Evolutionary conservation across 2,888 invertebrate genomes (phyloP).

Genomic region (Dermolepida albohirtum): DNA sequence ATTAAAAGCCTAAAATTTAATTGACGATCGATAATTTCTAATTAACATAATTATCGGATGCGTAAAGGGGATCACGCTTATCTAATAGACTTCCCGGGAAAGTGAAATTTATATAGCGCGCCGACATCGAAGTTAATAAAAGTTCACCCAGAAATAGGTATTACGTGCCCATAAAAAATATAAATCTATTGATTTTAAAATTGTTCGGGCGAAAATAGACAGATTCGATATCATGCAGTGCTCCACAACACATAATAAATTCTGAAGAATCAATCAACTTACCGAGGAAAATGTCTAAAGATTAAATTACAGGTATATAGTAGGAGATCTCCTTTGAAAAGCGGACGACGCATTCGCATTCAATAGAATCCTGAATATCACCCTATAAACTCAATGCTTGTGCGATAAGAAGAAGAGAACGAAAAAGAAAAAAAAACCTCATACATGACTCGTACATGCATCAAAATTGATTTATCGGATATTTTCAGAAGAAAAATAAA

Average conservation of each 20-base stretch:
- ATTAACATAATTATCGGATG: no score
- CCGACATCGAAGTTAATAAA: no score
- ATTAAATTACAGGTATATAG: conserved; percentile 49
- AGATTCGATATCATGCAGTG: conserved; percentile 36
- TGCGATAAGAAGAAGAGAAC: conserved; percentile 39
- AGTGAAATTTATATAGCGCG: no score
- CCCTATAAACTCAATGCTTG: conserved; percentile 48
- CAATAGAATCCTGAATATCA: conserved; percentile 51
- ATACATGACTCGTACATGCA: conserved; percentile 41
- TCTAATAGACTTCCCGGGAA: no score
- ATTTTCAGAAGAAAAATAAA: conserved; percentile 39
- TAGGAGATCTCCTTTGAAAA: conserved; percentile 48
- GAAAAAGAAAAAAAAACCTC: conserved; percentile 35
- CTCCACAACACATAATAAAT: conserved; percentile 37
- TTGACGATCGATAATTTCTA: no score
- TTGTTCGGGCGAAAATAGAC: conserved; percentile 34
- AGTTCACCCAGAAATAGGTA: no score
- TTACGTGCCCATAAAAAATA: conserved; percentile 3
- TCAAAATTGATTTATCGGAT: conserved; percentile 42
- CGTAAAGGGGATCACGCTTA: no score
- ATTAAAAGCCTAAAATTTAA: no score
- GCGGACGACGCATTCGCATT: conserved; percentile 46
- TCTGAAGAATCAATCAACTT: conserved; percentile 43
- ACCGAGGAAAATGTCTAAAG: conserved; percentile 45
- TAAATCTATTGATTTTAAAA: conserved; percentile 31